Evolutionary conservation across 2,113 vertebrate genomes (phyloP).

Genomic region (Myanophis thanlyinensis): DNA sequence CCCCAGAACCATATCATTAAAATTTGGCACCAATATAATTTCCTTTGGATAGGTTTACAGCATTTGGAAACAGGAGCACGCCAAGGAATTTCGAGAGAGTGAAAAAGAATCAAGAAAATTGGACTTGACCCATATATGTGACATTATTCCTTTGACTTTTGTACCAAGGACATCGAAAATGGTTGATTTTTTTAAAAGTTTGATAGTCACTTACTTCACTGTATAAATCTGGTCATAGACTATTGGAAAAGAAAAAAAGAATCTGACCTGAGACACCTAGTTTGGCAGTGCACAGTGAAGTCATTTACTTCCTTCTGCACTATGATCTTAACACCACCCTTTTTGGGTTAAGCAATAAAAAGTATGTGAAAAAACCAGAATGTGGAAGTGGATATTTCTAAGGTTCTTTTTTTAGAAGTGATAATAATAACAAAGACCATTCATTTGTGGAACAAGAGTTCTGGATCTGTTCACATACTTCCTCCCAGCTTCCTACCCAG

Average conservation of each 20-base stretch:
- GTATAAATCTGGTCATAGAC: neutral
- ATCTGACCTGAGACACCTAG: neutral
- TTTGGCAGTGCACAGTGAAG: neutral
- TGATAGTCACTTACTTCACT: neutral
- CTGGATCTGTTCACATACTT: no score
- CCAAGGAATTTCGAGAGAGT: neutral
- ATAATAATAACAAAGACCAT: neutral
- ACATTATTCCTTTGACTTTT: neutral
- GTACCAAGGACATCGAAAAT: neutral
- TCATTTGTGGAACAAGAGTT: neutral
- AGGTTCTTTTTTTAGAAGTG: neutral
- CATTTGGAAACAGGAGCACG: neutral
- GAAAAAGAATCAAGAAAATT: neutral
- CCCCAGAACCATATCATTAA: neutral
- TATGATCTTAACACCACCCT: constrained; percentile 7
- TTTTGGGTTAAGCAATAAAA: constrained; percentile 18
- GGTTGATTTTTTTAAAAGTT: neutral
- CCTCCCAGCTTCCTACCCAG: neutral
- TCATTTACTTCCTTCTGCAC: constrained; percentile 25
- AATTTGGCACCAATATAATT: neutral
- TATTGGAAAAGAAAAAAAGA: no score
- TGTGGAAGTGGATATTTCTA: neutral
- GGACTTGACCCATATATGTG: neutral
- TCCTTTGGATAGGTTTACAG: neutral
- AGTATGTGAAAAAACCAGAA: neutral